Conservation (phyloP, 2,113 vertebrate genomes). For the Clarias gariepinus region DNA sequence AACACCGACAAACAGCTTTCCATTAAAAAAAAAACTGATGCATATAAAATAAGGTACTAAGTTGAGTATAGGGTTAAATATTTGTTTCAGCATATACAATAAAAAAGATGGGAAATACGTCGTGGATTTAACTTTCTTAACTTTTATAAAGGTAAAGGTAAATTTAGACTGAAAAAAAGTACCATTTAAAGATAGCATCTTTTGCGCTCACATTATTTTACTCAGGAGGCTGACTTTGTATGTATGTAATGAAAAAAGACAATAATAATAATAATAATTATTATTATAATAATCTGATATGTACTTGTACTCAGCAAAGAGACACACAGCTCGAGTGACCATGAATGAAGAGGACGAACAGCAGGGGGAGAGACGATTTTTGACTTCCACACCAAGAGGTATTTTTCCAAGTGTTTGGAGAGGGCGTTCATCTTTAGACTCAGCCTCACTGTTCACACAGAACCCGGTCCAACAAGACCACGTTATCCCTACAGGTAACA, state of each 20-base stretch:
- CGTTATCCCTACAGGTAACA: constrained; percentile 66
- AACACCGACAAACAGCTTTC: background rate
- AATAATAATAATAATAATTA: too few relatives aligned
- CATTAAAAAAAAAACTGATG: background rate
- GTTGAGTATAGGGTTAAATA: background rate
- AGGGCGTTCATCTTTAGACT: constrained; percentile 43
- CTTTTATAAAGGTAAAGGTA: background rate
- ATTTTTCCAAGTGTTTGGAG: constrained; percentile 30
- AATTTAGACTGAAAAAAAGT: background rate
- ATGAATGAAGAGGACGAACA: constrained; percentile 50
- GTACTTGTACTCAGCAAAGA: constrained; percentile 22
- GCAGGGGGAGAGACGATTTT: constrained; percentile 1
- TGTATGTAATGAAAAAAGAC: background rate
- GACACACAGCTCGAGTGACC: constrained; percentile 46
- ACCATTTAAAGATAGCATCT: background rate
- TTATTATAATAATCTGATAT: background rate
- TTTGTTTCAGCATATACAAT: background rate
- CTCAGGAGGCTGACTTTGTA: background rate
- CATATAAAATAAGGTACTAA: background rate
- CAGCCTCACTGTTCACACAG: constrained; percentile 42
- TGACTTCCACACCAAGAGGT: background rate
- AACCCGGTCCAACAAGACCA: constrained; percentile 44
- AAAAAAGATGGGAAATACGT: background rate
- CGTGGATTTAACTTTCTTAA: background rate
- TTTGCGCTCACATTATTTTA: background rate